Conservation (phyloP, 2,113 vertebrate species). For the Ivindomyrus marchei region DNA sequence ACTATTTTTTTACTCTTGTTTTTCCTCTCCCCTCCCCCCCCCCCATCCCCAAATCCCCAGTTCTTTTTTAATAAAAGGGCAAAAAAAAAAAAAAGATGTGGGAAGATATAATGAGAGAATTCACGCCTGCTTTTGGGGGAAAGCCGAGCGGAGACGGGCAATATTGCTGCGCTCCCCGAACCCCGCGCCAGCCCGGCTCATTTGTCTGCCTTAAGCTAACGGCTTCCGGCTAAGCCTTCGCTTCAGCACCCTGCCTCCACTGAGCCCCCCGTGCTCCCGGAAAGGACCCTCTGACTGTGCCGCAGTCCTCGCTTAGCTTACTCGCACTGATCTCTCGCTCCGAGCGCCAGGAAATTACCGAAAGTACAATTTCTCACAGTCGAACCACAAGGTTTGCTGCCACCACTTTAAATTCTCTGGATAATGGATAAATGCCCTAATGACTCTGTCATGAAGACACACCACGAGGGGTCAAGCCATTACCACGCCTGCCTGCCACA, state of each 20-base stretch:
- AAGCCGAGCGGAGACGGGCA: background rate
- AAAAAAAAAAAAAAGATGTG: background rate
- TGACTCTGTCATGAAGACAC: background rate
- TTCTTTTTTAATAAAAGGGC: background rate
- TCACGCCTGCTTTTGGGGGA: background rate
- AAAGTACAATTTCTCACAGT: background rate
- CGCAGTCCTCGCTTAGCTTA: background rate
- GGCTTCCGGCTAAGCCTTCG: background rate
- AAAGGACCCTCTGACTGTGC: background rate
- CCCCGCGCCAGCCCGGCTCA: background rate
- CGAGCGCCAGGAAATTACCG: background rate
- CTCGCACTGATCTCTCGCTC: background rate
- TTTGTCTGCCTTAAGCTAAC: background rate
- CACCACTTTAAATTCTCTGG: background rate
- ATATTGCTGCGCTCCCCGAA: background rate
- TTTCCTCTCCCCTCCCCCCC: too few species aligned
- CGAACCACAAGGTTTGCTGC: background rate
- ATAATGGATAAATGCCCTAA: background rate
- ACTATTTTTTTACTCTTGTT: background rate
- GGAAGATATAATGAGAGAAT: background rate
- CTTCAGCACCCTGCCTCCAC: background rate
- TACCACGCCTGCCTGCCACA: background rate
- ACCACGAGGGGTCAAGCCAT: background rate
- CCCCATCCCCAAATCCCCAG: background rate
- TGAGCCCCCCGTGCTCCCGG: background rate